A percentile compares a stretch with the other conserved stretches of the same genome.
Conservation (phyloP, 2,888 invertebrate species). For the Heliconius sara region DNA sequence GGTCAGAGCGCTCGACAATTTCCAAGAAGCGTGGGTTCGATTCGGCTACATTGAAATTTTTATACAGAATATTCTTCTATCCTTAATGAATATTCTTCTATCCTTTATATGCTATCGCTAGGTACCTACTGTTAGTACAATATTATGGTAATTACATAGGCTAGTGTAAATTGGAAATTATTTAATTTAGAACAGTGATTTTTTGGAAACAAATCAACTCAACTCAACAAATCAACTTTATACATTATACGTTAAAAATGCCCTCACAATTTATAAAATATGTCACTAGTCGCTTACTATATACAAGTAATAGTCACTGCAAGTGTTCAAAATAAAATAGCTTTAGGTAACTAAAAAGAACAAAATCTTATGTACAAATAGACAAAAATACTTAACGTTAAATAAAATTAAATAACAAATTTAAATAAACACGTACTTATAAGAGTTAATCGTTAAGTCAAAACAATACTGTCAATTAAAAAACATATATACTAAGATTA, state of each 20-base stretch:
- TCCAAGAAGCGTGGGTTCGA: no score
- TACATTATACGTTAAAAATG: background rate
- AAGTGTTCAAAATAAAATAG: background rate
- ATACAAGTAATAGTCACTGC: background rate
- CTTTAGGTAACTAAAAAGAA: background rate
- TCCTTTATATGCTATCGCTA: no score
- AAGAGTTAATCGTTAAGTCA: background rate
- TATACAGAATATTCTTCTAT: no score
- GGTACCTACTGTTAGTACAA: no score
- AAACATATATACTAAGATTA: background rate
- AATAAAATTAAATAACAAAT: background rate
- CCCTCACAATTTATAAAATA: background rate
- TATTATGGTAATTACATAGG: no score
- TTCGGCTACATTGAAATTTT: no score
- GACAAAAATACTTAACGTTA: background rate
- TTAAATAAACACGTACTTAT: background rate
- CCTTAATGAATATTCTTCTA: no score
- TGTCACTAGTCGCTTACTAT: conserved; percentile 7
- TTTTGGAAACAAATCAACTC: background rate
- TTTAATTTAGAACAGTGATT: background rate
- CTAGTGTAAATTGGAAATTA: background rate
- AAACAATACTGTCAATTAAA: background rate
- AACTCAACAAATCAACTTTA: no score
- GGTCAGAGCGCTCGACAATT: no score
- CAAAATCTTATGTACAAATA: background rate